A percentile compares a stretch with the other conserved stretches of the same genome.
Evolutionary conservation across 1,140 invertebrate genomes (phyloP).

Genomic region (Drosophila kohkoa): DNA sequence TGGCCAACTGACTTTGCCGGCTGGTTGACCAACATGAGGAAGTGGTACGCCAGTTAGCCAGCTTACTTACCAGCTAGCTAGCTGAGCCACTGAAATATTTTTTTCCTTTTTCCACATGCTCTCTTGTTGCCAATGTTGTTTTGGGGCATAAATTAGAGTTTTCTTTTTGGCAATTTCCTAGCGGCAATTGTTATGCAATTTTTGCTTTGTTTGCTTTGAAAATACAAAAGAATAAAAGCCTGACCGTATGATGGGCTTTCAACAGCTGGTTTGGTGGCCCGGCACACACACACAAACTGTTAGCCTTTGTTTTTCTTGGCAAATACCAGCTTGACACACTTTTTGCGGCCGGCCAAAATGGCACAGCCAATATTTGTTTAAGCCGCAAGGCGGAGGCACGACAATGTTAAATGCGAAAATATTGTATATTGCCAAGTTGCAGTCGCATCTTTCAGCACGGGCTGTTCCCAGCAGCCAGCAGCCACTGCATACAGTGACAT

Average conservation of each 20-base stretch:
- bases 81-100: conserved; percentile 71
- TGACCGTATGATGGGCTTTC: conserved; percentile 37
- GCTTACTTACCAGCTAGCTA: neutral
- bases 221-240: conserved; percentile 58
- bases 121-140: conserved; percentile 43
- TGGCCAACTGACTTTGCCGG: conserved; percentile 79
- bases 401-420: conserved; percentile 32
- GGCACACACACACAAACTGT: neutral
- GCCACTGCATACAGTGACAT: neutral
- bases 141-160: conserved; percentile 61
- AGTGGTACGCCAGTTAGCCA: conserved; percentile 60
- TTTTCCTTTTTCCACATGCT: conserved; percentile 58
- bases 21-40: conserved; percentile 77
- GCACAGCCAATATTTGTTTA: conserved; percentile 63
- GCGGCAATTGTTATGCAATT: conserved; percentile 49
- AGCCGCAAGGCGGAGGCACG: conserved; percentile 19
- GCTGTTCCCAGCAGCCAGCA: neutral
- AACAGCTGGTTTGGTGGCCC: conserved; percentile 52
- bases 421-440: conserved; percentile 26
- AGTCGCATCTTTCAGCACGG: conserved; percentile 35
- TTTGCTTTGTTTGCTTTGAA: conserved; percentile 39
- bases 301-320: conserved; percentile 65
- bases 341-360: conserved; percentile 43
- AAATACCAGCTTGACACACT: conserved; percentile 65
- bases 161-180: conserved; percentile 60